Percentiles rank a stretch among this genome's conserved stretches.
Conservation (phyloP, 2,797 vertebrate genomes). For the Perodicticus potto region DNA sequence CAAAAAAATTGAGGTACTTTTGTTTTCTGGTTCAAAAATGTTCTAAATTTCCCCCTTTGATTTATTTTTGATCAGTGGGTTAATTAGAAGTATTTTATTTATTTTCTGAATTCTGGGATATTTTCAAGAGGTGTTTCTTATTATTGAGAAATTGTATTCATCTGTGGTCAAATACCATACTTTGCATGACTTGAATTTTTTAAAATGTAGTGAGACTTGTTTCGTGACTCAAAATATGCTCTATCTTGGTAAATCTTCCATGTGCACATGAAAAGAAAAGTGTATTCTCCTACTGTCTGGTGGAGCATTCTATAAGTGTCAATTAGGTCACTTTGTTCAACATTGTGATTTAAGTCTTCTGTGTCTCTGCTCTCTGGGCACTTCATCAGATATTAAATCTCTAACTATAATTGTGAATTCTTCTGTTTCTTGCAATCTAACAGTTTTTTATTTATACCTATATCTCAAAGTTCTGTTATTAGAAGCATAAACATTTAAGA, state of each 20-base stretch:
- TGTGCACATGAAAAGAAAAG: not conserved
- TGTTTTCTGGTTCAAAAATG: not conserved
- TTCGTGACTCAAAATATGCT: not conserved
- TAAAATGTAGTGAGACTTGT: not conserved
- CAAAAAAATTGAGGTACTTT: not conserved
- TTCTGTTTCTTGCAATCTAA: not conserved
- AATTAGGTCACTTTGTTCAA: not conserved
- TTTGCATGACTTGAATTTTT: not conserved
- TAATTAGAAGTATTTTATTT: not conserved
- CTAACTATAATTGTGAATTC: not conserved
- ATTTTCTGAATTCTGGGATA: not conserved
- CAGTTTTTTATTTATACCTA: not conserved
- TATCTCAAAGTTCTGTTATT: not conserved
- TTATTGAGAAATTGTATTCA: not conserved
- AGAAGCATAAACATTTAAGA: not conserved
- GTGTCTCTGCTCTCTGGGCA: not conserved
- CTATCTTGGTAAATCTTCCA: not conserved
- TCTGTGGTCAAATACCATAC: not conserved
- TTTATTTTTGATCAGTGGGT: not conserved
- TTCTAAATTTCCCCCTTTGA: not conserved
- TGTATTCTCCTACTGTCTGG: no score
- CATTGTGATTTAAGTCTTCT: not conserved
- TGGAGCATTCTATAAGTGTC: not conserved
- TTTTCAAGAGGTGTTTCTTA: conserved; percentile 2
- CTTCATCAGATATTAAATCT: not conserved